A percentile compares a stretch with the other conserved stretches of the same genome.
Evolutionary conservation across 2,888 invertebrate genomes (phyloP).

Genomic region (Tetheella fluctuosa): DNA sequence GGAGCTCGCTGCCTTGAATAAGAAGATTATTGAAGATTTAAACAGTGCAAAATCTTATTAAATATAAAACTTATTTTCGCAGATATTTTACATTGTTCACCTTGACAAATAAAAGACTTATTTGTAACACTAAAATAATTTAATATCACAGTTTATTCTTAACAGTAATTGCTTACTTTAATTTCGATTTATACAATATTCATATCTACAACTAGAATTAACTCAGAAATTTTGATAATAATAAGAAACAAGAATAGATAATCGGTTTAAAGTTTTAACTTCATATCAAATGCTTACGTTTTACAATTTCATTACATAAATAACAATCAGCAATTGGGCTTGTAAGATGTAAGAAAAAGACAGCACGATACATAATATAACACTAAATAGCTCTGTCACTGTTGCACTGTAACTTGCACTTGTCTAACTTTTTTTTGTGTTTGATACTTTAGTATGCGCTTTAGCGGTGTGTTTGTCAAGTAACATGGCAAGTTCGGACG

Average conservation of each 20-base stretch:
- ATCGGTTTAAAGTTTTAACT: too few relatives aligned
- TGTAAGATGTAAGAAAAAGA: not conserved
- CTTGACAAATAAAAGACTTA: conserved; percentile 21
- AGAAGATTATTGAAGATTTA: conserved; percentile 77
- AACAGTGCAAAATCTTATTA: conserved; percentile 66
- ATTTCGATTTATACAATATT: not conserved
- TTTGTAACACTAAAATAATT: conserved; percentile 50
- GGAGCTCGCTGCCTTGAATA: conserved; percentile 83
- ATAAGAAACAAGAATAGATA: not conserved
- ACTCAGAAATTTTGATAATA: conserved; percentile 23
- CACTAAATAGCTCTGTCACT: too few relatives aligned
- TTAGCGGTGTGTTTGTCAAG: conserved; percentile 42
- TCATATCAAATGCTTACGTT: not conserved
- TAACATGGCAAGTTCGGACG: conserved; percentile 54
- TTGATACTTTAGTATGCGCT: conserved; percentile 24
- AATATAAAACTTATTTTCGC: conserved; percentile 13
- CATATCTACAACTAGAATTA: not conserved
- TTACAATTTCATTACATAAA: not conserved
- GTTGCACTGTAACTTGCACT: too few relatives aligned
- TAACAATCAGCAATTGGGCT: not conserved
- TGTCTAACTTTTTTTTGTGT: conserved; percentile 28
- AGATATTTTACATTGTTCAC: too few relatives aligned
- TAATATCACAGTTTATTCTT: conserved; percentile 64
- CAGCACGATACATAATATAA: too few relatives aligned
- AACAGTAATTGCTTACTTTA: not conserved